Evolutionary conservation across 1,140 invertebrate species (phyloP), one percentile per base, ranked within the genome.

Genomic region (Magallana ariakensis): DNA sequence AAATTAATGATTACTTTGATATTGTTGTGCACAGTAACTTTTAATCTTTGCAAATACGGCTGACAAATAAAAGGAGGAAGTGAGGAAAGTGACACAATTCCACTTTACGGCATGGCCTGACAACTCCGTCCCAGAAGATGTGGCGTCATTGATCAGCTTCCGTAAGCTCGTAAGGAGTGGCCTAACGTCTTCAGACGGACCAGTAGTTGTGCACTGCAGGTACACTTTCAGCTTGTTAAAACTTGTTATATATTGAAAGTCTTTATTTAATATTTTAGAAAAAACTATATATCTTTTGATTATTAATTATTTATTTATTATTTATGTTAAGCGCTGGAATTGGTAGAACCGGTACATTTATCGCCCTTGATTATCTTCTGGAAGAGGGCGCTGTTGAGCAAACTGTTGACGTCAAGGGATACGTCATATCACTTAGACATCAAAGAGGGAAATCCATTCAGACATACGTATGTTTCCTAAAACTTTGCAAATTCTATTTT

Each of bases 331-430:
- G 66, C 22, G 66, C 66, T 22, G 66, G 66, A 13, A 70, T 70
- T 33, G 66, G 66, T 3, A 70, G 66, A 22, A 70, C 66, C 0
- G 66, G 66, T 5, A 70, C 66, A 70, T 70, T 70, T 33, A 70
- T 70, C 22, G 10, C 66, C 22, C 7, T 70, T 70, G 66, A 70
- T 70, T 70, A 70, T 26, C 66, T 70, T 26, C 66, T 70, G 5
- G 66, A 70, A 70, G 66, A 70, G 66, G 66, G 26, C 66, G 66
- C 66, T 70, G 66, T 26, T 26, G 66, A 70, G 33, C 66, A 70
- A 11, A 70, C 66, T 2, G 15, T 70, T 70, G 66, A 70, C 22
- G 26, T 70, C 22, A 70, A 70, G 22, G 66, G 66, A 70, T 70
- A 70, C 22, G 9, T 70, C 13, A 13, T 26, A 26, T 70, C 66